Evolutionary conservation across 2,888 invertebrate species (phyloP).

Genomic region (Leucophora obtusa): DNA sequence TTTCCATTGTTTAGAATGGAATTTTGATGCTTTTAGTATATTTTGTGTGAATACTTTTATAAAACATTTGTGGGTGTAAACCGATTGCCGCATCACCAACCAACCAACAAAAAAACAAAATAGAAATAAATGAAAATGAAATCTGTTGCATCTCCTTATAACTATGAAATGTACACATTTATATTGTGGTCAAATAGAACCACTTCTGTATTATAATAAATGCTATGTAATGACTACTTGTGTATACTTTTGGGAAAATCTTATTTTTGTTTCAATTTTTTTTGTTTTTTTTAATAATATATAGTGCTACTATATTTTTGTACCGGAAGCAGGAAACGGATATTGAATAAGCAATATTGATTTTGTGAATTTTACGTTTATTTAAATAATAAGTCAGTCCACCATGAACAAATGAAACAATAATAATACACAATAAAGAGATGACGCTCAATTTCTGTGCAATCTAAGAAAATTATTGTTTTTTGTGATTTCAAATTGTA

Average conservation of each 20-base stretch:
- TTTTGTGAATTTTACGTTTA: constrained; percentile 38
- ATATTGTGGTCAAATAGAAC: constrained; percentile 14
- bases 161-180: background rate
- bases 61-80: constrained; percentile 26
- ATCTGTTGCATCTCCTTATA: constrained; percentile 55
- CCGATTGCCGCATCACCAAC: constrained; percentile 11
- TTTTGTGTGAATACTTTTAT: background rate
- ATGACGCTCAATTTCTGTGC: no score
- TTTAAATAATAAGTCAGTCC: constrained; percentile 33
- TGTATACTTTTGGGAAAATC: background rate
- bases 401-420: constrained; percentile 25
- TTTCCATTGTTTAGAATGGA: constrained; percentile 26
- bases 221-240: constrained; percentile 49
- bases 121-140: constrained; percentile 15
- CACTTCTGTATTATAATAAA: constrained; percentile 33
- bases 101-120: constrained; percentile 26
- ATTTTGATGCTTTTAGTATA: constrained; percentile 23
- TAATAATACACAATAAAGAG: background rate
- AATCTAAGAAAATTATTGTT: no score
- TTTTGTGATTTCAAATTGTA: no score
- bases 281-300: constrained; percentile 32
- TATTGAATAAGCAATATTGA: constrained; percentile 53
- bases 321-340: constrained; percentile 57
- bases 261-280: constrained; percentile 19
- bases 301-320: background rate